Percentiles rank a stretch among this genome's conserved stretches.
These are phyloP conservation scores for Etheostoma nigrum DNA, from an alignment of 2,797 vertebrate species.

Conservation along the genomic window DNA sequence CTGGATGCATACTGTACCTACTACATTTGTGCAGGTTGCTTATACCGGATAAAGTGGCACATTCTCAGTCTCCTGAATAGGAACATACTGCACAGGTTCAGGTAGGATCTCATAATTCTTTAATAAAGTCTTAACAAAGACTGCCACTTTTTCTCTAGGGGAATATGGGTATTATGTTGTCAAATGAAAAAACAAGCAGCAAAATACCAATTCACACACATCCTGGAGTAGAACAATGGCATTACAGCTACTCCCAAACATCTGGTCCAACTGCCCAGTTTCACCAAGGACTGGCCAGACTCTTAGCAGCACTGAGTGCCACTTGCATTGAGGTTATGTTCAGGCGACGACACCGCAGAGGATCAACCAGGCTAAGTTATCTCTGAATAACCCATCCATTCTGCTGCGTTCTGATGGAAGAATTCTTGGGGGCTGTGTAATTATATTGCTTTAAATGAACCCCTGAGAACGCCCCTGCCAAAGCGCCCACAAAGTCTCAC, in stretches of 20 bases:
- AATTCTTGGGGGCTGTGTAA: constrained; percentile 85
- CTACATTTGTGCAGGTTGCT: constrained; percentile 55
- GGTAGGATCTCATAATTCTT: constrained; percentile 73
- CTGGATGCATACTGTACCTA: constrained; percentile 54
- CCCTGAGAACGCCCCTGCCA: constrained; percentile 82
- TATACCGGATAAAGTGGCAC: constrained; percentile 44
- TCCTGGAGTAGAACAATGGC: constrained; percentile 68
- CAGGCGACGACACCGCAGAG: constrained; percentile 67
- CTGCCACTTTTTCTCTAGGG: constrained; percentile 63
- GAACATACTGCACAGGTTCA: constrained; percentile 54
- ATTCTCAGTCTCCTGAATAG: constrained; percentile 41
- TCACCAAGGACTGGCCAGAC: constrained; percentile 58
- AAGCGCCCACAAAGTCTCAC: constrained; percentile 82
- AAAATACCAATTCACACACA: constrained; percentile 67
- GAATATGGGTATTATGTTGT: constrained; percentile 54
- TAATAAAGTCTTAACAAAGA: constrained; percentile 72
- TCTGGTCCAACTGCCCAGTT: constrained; percentile 72
- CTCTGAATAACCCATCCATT: constrained; percentile 83
- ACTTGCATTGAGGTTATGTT: constrained; percentile 70
- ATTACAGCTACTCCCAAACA: constrained; percentile 72
- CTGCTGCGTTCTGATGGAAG: constrained; percentile 84
- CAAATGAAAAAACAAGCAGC: constrained; percentile 52
- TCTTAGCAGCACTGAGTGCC: constrained; percentile 65
- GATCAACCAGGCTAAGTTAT: constrained; percentile 74
- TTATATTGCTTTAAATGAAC: constrained; percentile 87